phyloP scores from a whole-genome alignment of 1,140 invertebrate genomes.

The Zophobas morio region DNA sequence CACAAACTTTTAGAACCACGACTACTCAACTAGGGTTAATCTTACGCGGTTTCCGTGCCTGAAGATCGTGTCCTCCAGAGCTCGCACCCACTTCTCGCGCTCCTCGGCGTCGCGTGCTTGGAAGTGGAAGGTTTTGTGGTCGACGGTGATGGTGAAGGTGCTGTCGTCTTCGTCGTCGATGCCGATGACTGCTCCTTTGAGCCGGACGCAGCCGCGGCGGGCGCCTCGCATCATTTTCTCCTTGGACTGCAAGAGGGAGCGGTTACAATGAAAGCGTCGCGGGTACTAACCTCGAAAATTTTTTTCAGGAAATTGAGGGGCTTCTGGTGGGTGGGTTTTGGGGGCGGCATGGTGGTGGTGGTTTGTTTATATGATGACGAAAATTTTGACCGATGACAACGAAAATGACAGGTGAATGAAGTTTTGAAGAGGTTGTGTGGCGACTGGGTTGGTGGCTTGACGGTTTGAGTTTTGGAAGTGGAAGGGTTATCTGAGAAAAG shows the following conservation, averaged over 20 bases:
- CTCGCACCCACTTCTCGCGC: slow-evolving; percentile 95
- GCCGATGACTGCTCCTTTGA: slow-evolving; percentile 95
- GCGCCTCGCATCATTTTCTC: slow-evolving; percentile 99
- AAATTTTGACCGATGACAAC: no score
- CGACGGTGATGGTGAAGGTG: slow-evolving; percentile 98
- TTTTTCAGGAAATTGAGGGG: neutral
- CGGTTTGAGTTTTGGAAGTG: no score
- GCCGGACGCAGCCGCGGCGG: slow-evolving; percentile 93
- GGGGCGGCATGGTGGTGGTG: no score
- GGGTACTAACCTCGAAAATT: neutral
- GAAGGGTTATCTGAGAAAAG: no score
- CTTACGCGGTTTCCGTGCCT: slow-evolving; percentile 80
- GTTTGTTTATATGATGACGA: no score
- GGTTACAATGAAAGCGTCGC: neutral
- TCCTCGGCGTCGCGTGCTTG: slow-evolving; percentile 95
- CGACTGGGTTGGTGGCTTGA: no score
- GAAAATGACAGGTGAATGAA: no score
- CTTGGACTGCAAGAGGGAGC: slow-evolving; percentile 84
- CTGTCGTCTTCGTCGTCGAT: slow-evolving; percentile 99
- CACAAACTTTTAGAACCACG: neutral
- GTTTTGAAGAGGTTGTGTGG: no score
- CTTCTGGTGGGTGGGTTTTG: no score
- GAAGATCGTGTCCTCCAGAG: slow-evolving; percentile 94
- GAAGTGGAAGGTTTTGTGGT: slow-evolving; percentile 99
- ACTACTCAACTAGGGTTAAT: neutral